Conservation (phyloP, 2,797 vertebrate genomes). For the Brachyalestes nurse region DNA sequence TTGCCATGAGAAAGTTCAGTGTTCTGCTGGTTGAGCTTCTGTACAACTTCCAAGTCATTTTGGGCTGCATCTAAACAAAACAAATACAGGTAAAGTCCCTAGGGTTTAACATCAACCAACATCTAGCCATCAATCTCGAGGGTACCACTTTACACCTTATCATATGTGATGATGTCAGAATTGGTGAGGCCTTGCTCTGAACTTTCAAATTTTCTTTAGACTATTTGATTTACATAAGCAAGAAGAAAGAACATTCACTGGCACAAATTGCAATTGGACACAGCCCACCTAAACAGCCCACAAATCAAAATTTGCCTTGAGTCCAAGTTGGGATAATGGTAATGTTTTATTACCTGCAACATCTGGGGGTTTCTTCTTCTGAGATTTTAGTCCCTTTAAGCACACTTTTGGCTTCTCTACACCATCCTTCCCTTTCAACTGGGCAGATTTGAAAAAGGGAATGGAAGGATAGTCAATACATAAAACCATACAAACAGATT, state of each 20-base stretch:
- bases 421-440: slow-evolving; percentile 71
- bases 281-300: neutral
- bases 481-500: neutral
- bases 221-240: neutral
- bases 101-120: neutral
- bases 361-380: slow-evolving; percentile 80
- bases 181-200: neutral
- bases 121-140: neutral
- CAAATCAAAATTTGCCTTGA: neutral
- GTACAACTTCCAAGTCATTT: slow-evolving; percentile 76
- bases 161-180: neutral
- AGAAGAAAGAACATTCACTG: neutral
- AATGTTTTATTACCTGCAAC: slow-evolving; percentile 76
- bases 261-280: no score
- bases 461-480: neutral
- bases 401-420: slow-evolving; percentile 77
- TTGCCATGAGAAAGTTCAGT: slow-evolving; percentile 64
- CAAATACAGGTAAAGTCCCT: slow-evolving; percentile 12
- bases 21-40: slow-evolving; percentile 87
- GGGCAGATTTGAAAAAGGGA: slow-evolving; percentile 22
- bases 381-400: slow-evolving; percentile 71
- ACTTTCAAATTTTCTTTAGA: neutral
- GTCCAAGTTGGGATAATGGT: neutral
- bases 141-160: neutral
- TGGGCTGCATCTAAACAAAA: slow-evolving; percentile 70